Conservation (phyloP, 2,888 invertebrate species). For the Lithodes maja region DNA sequence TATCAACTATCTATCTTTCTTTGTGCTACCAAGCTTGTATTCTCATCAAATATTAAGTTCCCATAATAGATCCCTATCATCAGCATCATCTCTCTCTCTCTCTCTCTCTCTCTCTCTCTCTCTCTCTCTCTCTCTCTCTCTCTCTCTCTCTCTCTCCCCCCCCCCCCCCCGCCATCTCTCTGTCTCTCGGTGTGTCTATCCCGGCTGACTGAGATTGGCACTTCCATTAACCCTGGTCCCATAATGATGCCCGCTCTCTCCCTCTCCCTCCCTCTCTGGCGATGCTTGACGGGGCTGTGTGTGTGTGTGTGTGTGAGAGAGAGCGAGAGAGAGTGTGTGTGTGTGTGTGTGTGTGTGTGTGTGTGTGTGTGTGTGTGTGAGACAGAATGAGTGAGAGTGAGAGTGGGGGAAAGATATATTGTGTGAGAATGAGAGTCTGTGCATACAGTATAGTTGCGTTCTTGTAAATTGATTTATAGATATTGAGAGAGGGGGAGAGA, state of each 20-base stretch:
- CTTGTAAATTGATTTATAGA: too few relatives aligned
- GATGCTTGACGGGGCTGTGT: background rate
- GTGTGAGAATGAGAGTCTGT: too few relatives aligned
- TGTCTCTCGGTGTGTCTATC: slow-evolving; percentile 1
- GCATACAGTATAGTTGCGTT: too few relatives aligned
- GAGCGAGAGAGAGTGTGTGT: background rate
- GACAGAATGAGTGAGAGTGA: background rate
- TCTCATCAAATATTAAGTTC: too few relatives aligned
- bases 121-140: too few relatives aligned
- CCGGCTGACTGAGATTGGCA: slow-evolving; percentile 22
- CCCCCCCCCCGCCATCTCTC: background rate
- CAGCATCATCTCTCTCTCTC: too few relatives aligned
- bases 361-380: background rate
- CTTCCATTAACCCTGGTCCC: slow-evolving; percentile 19
- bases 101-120: too few relatives aligned
- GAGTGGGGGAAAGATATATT: background rate
- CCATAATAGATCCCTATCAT: too few relatives aligned
- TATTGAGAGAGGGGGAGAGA: background rate
- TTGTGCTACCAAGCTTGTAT: too few relatives aligned
- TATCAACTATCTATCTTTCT: too few relatives aligned
- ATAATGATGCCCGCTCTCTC: background rate
- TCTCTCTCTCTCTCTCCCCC: background rate
- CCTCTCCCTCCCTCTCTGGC: background rate
- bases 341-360: slow-evolving; percentile 19
- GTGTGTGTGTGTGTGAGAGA: background rate